These are phyloP conservation scores for Hozukius guyotensis DNA, from an alignment of 2,797 vertebrate species.

Conservation along the genomic window DNA sequence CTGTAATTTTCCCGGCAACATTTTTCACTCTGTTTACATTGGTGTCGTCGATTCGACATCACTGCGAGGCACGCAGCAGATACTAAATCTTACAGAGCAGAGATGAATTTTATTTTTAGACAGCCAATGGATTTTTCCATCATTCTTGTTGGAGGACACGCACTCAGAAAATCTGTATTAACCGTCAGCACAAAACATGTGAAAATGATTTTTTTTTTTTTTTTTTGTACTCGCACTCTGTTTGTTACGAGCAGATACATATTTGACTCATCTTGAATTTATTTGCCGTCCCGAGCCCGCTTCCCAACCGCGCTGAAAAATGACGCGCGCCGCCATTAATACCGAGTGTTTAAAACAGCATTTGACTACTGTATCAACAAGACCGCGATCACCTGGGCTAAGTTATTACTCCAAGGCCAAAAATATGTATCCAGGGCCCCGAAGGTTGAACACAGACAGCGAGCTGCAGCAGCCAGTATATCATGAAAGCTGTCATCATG, in stretches of 20 bases:
- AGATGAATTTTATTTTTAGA: slow-evolving; percentile 97
- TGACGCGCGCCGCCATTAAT: slow-evolving; percentile 20
- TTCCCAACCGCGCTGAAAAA: slow-evolving; percentile 25
- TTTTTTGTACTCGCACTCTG: slow-evolving; percentile 25
- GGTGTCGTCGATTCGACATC: slow-evolving; percentile 92
- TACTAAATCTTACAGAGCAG: slow-evolving; percentile 95
- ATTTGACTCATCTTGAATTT: slow-evolving; percentile 42
- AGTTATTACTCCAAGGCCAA: slow-evolving; percentile 83
- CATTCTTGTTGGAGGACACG: slow-evolving; percentile 88
- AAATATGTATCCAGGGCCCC: slow-evolving; percentile 88
- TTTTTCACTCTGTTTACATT: slow-evolving; percentile 95
- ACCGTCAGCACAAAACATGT: slow-evolving; percentile 54
- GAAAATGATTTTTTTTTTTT: slow-evolving; percentile 50
- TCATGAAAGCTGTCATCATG: slow-evolving; percentile 71
- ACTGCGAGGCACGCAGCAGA: slow-evolving; percentile 89
- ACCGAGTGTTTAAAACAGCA: slow-evolving; percentile 35
- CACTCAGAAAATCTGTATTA: slow-evolving; percentile 59
- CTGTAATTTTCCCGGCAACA: slow-evolving; percentile 86
- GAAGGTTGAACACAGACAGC: slow-evolving; percentile 82
- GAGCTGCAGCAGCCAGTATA: slow-evolving; percentile 59
- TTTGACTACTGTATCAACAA: slow-evolving; percentile 45
- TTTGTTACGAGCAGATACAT: slow-evolving; percentile 36
- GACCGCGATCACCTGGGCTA: slow-evolving; percentile 46
- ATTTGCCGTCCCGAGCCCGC: slow-evolving; percentile 13
- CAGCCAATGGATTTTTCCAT: slow-evolving; percentile 95